phyloP scores from a whole-genome alignment of 2,888 invertebrate genomes.

The Microctonus hyperodae region DNA sequence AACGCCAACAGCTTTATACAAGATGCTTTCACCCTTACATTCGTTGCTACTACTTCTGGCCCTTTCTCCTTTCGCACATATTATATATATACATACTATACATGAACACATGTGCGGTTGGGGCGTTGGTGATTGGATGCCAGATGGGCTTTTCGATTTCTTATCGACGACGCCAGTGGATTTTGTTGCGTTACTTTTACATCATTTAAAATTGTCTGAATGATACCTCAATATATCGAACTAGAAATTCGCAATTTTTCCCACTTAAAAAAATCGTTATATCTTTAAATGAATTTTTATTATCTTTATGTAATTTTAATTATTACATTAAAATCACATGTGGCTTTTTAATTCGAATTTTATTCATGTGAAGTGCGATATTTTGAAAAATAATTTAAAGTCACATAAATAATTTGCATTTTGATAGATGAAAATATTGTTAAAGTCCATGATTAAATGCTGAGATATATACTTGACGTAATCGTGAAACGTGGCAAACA shows the following conservation, averaged over 20 bases:
- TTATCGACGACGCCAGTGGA: slow-evolving; percentile 34
- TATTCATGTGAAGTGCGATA: too few species aligned
- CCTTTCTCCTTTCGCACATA: slow-evolving; percentile 37
- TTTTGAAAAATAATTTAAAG: too few species aligned
- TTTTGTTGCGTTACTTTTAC: background rate
- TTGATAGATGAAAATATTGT: too few species aligned
- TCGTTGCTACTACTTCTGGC: slow-evolving; percentile 40
- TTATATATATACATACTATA: slow-evolving; percentile 40
- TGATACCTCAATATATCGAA: background rate
- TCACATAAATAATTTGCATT: too few species aligned
- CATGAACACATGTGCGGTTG: slow-evolving; percentile 56
- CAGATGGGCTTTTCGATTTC: slow-evolving; percentile 56
- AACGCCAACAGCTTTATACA: slow-evolving; percentile 5
- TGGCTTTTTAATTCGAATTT: too few species aligned
- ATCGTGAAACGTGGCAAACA: background rate
- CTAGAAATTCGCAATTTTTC: background rate
- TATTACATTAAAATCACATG: too few species aligned
- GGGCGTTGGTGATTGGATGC: slow-evolving; percentile 58
- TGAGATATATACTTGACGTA: too few species aligned
- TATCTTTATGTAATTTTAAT: too few species aligned
- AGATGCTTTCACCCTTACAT: slow-evolving; percentile 45
- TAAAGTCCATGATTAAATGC: too few species aligned
- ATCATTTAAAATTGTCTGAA: background rate
- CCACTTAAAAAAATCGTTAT: background rate
- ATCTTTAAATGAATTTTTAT: background rate